phyloP scores from a whole-genome alignment of 2,888 invertebrate species.

The Seladonia tumulorum region DNA sequence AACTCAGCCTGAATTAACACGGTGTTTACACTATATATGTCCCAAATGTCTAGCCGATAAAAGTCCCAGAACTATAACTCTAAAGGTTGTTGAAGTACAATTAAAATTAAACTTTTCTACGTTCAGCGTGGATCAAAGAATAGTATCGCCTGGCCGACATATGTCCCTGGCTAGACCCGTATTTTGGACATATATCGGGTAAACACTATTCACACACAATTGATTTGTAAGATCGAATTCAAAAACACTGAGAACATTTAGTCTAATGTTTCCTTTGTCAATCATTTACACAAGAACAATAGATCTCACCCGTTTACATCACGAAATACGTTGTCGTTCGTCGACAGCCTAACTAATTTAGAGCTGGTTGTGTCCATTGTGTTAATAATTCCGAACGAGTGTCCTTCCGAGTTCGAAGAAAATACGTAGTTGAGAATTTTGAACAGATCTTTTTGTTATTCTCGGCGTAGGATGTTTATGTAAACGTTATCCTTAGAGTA shows the following conservation, averaged over 20 bases:
- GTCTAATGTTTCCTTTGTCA: not conserved
- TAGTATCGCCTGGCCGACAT: too few relatives aligned
- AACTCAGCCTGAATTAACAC: not conserved
- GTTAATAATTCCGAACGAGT: slow-evolving; percentile 4
- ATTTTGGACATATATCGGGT: not conserved
- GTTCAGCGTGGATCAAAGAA: too few relatives aligned
- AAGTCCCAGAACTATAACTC: too few relatives aligned
- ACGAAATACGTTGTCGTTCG: not conserved
- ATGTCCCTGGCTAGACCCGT: too few relatives aligned
- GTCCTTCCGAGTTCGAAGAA: not conserved
- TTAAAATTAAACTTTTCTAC: too few relatives aligned
- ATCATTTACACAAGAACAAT: slow-evolving; percentile 2
- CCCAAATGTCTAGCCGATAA: too few relatives aligned
- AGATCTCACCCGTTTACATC: not conserved
- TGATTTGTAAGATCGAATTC: not conserved
- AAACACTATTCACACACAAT: not conserved
- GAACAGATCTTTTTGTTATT: slow-evolving; percentile 22
- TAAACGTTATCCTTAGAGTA: slow-evolving; percentile 38
- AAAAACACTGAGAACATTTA: not conserved
- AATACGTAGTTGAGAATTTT: slow-evolving; percentile 18
- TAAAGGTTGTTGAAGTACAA: too few relatives aligned
- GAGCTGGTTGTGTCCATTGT: not conserved
- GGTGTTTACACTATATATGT: too few relatives aligned
- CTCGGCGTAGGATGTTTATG: slow-evolving; percentile 47
- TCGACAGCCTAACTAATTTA: slow-evolving; percentile 4